Conservation (phyloP, 2,888 invertebrate genomes). For the Tinea trinotella region DNA sequence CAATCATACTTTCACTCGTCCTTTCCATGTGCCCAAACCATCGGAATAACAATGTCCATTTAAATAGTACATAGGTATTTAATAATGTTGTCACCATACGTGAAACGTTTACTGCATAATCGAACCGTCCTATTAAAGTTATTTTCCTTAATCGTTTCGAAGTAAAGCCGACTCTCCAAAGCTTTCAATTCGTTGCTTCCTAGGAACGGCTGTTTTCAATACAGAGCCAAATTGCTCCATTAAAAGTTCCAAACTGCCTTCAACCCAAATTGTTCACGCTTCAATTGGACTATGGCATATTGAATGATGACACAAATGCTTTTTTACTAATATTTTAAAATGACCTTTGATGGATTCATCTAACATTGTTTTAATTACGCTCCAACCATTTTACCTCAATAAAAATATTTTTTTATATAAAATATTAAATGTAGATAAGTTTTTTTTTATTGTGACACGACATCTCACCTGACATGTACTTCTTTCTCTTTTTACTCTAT, state of each 20-base stretch:
- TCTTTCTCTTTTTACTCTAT: too few species aligned
- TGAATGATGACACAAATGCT: conserved; percentile 23
- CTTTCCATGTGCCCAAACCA: too few species aligned
- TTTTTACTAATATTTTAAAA: background rate
- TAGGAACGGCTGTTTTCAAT: conserved; percentile 43
- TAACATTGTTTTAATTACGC: background rate
- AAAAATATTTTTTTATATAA: too few species aligned
- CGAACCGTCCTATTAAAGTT: too few species aligned
- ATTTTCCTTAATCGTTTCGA: conserved; percentile 37
- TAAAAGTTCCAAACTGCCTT: conserved; percentile 51
- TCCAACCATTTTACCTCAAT: background rate
- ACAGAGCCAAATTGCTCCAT: conserved; percentile 54
- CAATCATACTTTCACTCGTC: too few species aligned
- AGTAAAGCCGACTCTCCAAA: conserved; percentile 27
- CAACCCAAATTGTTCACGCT: conserved; percentile 42
- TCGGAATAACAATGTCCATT: too few species aligned
- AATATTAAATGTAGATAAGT: too few species aligned
- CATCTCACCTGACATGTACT: too few species aligned
- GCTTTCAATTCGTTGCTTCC: conserved; percentile 29
- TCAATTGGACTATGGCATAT: conserved; percentile 32
- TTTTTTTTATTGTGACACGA: too few species aligned
- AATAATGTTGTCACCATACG: too few species aligned
- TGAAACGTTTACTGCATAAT: too few species aligned
- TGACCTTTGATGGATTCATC: background rate
- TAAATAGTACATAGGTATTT: too few species aligned